Conservation (phyloP, 2,888 invertebrate genomes). For the Urechis unicinctus region DNA sequence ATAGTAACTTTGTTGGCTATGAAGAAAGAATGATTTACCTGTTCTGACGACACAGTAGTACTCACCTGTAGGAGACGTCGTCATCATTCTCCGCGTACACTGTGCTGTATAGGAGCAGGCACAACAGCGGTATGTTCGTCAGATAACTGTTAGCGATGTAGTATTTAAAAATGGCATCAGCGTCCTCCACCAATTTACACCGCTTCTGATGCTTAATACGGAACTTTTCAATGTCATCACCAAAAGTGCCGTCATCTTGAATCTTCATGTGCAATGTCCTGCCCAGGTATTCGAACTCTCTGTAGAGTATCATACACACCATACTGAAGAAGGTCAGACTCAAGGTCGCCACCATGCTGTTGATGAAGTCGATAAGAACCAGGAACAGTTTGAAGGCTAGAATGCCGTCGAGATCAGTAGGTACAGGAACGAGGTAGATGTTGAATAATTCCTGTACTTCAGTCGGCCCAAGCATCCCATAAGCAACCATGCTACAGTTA, state of each 20-base stretch:
- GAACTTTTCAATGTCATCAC: constrained; percentile 25
- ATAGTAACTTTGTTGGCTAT: too few relatives aligned
- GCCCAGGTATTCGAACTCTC: constrained; percentile 19
- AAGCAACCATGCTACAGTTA: constrained; percentile 11
- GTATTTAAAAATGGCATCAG: constrained; percentile 16
- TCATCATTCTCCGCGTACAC: constrained; percentile 13
- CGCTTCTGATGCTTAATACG: constrained; percentile 23
- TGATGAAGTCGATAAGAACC: constrained; percentile 11
- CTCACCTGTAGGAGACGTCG: constrained; percentile 6
- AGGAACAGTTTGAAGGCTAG: constrained; percentile 12
- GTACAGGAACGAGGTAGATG: constrained; percentile 10
- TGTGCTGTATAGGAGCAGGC: constrained; percentile 16
- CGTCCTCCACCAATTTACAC: constrained; percentile 17
- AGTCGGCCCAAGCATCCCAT: constrained; percentile 8
- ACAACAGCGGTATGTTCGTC: constrained; percentile 19
- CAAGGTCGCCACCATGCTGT: constrained; percentile 11
- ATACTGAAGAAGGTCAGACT: constrained; percentile 16
- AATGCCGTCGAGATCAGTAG: background rate
- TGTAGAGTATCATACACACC: constrained; percentile 19
- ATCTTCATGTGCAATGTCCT: constrained; percentile 18
- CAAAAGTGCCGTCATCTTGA: constrained; percentile 12
- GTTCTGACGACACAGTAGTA: too few relatives aligned
- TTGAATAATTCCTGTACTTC: constrained; percentile 7
- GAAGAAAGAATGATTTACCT: too few relatives aligned
- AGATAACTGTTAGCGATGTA: constrained; percentile 23